Base-by-base conservation (phyloP, 2,113 vertebrate species). In the Trachemys scripta region DNA sequence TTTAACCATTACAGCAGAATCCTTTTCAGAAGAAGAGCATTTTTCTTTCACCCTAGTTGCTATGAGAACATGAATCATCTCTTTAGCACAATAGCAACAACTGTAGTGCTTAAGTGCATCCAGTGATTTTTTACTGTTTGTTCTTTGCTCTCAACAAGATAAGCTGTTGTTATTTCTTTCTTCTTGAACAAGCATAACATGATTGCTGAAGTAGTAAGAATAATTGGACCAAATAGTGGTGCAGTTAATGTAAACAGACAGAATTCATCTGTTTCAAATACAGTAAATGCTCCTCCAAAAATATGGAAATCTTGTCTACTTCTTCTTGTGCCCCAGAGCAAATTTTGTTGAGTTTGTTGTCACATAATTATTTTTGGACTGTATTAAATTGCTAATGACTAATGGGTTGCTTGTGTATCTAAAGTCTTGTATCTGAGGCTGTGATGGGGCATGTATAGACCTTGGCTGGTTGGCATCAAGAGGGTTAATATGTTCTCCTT, bases 121-220 rank as follows among this genome's bases (percentile, higher is more conserved):
- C 98, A 97, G 97, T 98, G 98, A 98, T 98, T 98, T 98, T 97
- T 98, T 97, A 97, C 98, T 98, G 98, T 98, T 98, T 98, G 98
- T 98, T 98, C 98, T 98, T 96, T 97, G 98, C 98, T 98, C 98
- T 98, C 98, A 93, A 98, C 98, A 97, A 98, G 98, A 98, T 98
- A 98, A 98, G 98, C 98, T 98, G 98, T 98, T 98, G 98, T 98
- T 98, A 98, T 98, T 98, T 98, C 98, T 98, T 98, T 98, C 98
- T 98, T 98, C 98, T 98, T 94, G 97, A 98, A 98, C 98, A 98
- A 98, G 98, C 95, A 65, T 96, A 97, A 98, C 98, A 98, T 98
- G 98, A 98, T 98, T 98, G 98, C 98, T 98, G 98, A 98, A 98
- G 98, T 97, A 97, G 96, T 96, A 93, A 96, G 98, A 98, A 98